phyloP scores from a whole-genome alignment of 2,113 vertebrate species.

The Toxostoma redivivum region DNA sequence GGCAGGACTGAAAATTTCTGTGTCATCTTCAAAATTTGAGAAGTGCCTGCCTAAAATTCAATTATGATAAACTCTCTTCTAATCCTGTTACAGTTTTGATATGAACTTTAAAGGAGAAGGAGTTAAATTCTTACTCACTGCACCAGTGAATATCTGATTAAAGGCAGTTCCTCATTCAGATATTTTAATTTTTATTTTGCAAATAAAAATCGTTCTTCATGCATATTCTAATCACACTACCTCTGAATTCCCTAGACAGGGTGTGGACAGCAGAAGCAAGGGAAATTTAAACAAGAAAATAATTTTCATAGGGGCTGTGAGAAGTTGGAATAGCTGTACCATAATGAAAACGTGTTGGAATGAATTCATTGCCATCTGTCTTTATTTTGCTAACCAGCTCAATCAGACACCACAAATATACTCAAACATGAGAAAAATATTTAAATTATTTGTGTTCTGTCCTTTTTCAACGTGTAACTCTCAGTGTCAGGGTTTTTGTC shows the following conservation, averaged over 20 bases:
- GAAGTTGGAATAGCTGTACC: background rate
- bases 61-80: background rate
- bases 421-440: slow-evolving; percentile 59
- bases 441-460: slow-evolving; percentile 33
- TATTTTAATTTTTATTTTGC: background rate
- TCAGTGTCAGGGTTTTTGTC: background rate
- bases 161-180: background rate
- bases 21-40: background rate
- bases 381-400: slow-evolving; percentile 56
- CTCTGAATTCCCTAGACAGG: background rate
- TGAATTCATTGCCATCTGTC: slow-evolving; percentile 64
- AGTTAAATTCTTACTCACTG: background rate
- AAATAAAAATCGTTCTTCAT: background rate
- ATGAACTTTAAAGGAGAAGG: background rate
- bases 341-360: slow-evolving; percentile 16
- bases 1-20: background rate
- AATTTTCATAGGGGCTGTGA: background rate
- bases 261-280: background rate
- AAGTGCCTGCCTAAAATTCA: background rate
- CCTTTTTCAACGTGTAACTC: background rate
- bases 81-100: background rate
- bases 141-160: background rate
- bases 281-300: background rate
- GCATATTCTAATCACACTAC: background rate
- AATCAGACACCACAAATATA: slow-evolving; percentile 61